Evolutionary conservation across 2,888 invertebrate genomes (phyloP), one percentile per base, ranked within the genome.

Genomic region (Esperia sulphurella): DNA sequence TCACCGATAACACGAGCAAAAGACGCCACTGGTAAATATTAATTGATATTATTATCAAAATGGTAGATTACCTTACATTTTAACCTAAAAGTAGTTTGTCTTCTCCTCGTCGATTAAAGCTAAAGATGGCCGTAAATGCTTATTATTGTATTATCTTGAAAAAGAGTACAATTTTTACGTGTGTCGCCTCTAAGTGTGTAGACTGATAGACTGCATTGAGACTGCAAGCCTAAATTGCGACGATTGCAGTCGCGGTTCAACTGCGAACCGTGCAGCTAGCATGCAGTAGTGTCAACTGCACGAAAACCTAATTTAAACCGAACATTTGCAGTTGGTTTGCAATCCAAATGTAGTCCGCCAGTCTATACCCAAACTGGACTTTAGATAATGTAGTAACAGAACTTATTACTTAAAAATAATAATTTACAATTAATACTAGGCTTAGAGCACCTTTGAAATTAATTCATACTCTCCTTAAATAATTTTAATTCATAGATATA

Each of bases 81-180:
- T 53, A 53, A 49, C 50, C 53, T 58, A 56, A 57, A 54, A 54
- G 50, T 57, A 57, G 55, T 61, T 62, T 61, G 59, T 61, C 59
- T 58, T 57, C 51, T 55, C 50, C 46, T 59, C 49, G 42, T 57
- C 55, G 61, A 71, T 83, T 83, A 84, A 83, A 83, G 76, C 81
- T 83, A 79, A 71, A 65, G 68, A 83, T 82, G 83, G 82, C 82
- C 71, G 68, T 78, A 68, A 71, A 63, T 67, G 68, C 63, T 65
- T 66, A 64, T 35, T 21, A 43, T 21, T 44, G 46, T 28, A 38
- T 48, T 45, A 56, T 41, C 28, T 46, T 33, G 51, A 56, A 33
- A 33, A 41, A 29, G 9, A 41, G 41, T 35, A 35, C 35, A 35
- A 35, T 35, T 35, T n/a, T 35, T 35, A 35, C n/a, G 9, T 35